phyloP scores from a whole-genome alignment of 2,113 vertebrate species.

The Oceanodroma tethys region DNA sequence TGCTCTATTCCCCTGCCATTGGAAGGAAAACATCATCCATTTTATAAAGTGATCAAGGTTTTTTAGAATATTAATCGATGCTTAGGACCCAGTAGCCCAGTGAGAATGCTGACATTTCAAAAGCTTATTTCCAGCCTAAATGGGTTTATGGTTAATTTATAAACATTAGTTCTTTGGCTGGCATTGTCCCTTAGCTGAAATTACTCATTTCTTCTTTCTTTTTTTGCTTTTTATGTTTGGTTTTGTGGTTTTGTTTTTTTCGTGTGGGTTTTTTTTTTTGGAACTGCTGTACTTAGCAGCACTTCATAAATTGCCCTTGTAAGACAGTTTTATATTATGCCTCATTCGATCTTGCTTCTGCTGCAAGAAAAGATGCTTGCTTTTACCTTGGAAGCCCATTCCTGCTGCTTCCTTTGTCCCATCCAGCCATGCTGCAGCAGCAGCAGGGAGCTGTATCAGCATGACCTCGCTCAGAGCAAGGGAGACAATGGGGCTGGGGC shows the following conservation, averaged over 20 bases:
- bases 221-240: not conserved
- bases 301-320: not conserved
- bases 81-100: not conserved
- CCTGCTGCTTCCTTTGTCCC: not conserved
- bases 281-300: not conserved
- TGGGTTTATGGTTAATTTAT: not conserved
- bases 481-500: not conserved
- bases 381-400: not conserved
- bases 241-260: not conserved
- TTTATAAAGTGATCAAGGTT: not conserved
- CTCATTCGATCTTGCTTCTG: not conserved
- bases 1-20: not conserved
- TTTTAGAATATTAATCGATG: not conserved
- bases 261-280: not conserved
- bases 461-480: accelerated
- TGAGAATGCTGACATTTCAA: not conserved
- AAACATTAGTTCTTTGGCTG: not conserved
- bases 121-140: not conserved
- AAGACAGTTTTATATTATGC: not conserved
- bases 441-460: not conserved
- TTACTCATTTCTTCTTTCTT: not conserved
- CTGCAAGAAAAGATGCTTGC: not conserved
- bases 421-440: accelerated
- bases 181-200: not conserved
- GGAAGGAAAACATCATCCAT: not conserved